Evolutionary conservation across 2,888 invertebrate species (phyloP).

Genomic region (Cataglyphis altisquamis): DNA sequence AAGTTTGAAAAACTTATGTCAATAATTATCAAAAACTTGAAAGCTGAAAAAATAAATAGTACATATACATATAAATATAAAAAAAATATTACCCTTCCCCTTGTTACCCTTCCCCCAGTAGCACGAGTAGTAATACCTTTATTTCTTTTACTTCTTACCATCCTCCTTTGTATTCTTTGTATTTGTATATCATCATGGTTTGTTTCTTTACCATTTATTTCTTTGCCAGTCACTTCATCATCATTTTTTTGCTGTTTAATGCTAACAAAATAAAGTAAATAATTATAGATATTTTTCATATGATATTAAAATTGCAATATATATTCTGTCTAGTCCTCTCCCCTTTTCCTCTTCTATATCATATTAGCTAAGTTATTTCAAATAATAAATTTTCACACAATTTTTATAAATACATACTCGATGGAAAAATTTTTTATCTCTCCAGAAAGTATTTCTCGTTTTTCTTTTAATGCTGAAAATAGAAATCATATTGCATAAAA

Average conservation of each 20-base stretch:
- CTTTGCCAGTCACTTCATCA: background rate
- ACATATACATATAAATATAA: background rate
- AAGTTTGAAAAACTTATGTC: background rate
- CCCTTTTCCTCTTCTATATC: background rate
- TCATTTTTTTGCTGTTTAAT: background rate
- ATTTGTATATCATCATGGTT: background rate
- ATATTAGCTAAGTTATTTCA: background rate
- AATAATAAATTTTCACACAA: background rate
- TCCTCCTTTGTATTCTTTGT: conserved; percentile 25
- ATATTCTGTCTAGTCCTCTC: no score
- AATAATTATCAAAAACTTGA: background rate
- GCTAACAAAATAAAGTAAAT: background rate
- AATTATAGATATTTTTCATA: conserved; percentile 7
- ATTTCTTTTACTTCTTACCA: conserved; percentile 15
- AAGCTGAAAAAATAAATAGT: background rate
- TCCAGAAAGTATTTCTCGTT: background rate
- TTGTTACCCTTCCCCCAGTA: background rate
- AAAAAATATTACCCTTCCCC: conserved; percentile 46
- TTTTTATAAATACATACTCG: conserved; percentile 12
- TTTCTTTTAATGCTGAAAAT: conserved; percentile 31
- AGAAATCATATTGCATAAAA: background rate
- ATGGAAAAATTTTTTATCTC: background rate
- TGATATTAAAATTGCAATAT: background rate
- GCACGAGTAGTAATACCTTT: background rate
- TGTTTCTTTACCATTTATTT: background rate